Evolutionary conservation across 2,888 invertebrate genomes (phyloP).

Genomic region (Acleris sparsana): DNA sequence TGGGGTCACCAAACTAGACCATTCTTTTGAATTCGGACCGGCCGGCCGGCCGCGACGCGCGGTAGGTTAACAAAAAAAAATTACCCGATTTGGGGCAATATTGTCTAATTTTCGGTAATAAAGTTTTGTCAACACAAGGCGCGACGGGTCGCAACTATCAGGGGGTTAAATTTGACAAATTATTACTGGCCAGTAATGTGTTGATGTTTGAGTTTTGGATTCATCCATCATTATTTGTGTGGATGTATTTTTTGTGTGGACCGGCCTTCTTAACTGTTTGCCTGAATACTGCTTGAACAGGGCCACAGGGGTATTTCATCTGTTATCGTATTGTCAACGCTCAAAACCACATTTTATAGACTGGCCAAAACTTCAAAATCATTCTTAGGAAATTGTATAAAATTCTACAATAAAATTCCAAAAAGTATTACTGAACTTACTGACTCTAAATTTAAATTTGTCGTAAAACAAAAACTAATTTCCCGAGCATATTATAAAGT

Average conservation of each 20-base stretch:
- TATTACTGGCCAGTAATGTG: conserved; percentile 63
- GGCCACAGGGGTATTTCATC: too few species aligned
- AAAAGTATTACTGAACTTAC: too few species aligned
- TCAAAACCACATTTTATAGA: too few species aligned
- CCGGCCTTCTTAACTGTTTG: conserved; percentile 45
- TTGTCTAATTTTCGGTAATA: conserved; percentile 82
- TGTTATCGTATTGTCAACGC: too few species aligned
- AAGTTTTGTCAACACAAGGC: conserved; percentile 81
- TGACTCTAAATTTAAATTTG: too few species aligned
- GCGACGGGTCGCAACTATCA: conserved; percentile 57
- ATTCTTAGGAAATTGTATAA: too few species aligned
- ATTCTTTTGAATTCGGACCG: conserved; percentile 56
- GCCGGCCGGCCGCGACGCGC: conserved; percentile 53
- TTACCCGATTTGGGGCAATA: conserved; percentile 74
- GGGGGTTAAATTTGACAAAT: conserved; percentile 79
- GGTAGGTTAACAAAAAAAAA: conserved; percentile 69
- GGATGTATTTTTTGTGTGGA: conserved; percentile 3
- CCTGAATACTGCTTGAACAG: too few species aligned
- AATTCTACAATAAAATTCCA: too few species aligned
- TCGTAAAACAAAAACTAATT: too few species aligned
- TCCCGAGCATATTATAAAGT: too few species aligned
- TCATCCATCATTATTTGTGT: conserved; percentile 53
- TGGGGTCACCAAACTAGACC: conserved; percentile 79
- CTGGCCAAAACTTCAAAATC: too few species aligned
- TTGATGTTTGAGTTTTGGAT: conserved; percentile 59